These are phyloP conservation scores for Melinopterus prodromus DNA, from an alignment of 2,888 invertebrate genomes.

Conservation along the genomic window DNA sequence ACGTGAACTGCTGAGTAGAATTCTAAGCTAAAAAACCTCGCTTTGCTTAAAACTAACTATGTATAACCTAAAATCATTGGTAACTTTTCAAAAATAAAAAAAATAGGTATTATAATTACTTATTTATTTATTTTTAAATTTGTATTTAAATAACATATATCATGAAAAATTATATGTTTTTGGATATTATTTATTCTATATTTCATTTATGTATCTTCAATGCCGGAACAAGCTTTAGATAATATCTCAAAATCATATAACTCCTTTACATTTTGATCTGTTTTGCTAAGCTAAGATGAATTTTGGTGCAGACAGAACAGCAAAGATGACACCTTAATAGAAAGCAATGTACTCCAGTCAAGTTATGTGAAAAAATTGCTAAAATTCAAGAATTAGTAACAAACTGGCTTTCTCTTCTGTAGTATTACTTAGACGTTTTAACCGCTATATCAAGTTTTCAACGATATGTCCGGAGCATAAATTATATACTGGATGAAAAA, in stretches of 20 bases:
- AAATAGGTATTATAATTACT: neutral
- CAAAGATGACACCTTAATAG: neutral
- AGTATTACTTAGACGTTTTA: too few relatives aligned
- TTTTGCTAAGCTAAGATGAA: neutral
- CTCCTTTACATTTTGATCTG: neutral
- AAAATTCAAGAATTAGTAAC: too few relatives aligned
- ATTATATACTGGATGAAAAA: too few relatives aligned
- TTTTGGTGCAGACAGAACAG: neutral
- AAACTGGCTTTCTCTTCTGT: too few relatives aligned
- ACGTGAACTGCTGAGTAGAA: conserved; percentile 30
- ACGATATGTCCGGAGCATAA: too few relatives aligned
- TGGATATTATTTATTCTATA: neutral
- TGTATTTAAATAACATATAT: neutral
- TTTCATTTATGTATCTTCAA: neutral
- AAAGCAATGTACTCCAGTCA: neutral
- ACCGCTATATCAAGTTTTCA: too few relatives aligned
- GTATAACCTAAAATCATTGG: conserved; percentile 32
- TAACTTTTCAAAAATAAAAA: conserved; percentile 30
- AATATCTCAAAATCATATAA: conserved; percentile 4
- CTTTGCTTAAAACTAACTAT: conserved; percentile 23
- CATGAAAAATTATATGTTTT: neutral
- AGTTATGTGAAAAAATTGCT: too few relatives aligned
- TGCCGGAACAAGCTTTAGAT: neutral
- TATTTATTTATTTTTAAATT: neutral
- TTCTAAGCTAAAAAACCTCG: conserved; percentile 34